Conservation (phyloP, 2,113 vertebrate genomes). For the Rousettus leschenaultii region DNA sequence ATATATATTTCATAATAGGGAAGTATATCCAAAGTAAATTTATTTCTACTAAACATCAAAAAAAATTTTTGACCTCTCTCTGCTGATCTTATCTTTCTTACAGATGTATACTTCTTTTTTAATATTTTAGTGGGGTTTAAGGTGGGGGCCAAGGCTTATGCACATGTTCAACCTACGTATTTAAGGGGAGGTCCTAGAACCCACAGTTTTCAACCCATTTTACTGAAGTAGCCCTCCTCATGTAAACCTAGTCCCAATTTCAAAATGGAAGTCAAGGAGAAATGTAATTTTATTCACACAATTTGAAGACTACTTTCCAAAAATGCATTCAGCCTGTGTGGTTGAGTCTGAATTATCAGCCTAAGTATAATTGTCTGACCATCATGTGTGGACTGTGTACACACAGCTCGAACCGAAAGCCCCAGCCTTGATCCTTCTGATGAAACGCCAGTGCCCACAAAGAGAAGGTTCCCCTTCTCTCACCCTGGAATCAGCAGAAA, state of each 20-base stretch:
- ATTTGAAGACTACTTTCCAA: constrained; percentile 25
- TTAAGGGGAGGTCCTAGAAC: background rate
- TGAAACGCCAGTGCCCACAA: background rate
- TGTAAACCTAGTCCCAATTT: background rate
- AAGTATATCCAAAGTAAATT: background rate
- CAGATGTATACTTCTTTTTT: background rate
- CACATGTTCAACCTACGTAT: background rate
- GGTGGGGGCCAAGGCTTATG: background rate
- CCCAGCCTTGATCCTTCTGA: background rate
- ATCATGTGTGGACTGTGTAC: background rate
- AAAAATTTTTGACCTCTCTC: background rate
- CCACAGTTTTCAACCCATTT: background rate
- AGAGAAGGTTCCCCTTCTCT: constrained; percentile 16
- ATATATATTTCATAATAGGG: background rate
- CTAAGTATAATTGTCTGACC: background rate
- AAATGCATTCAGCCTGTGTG: background rate
- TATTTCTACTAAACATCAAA: background rate
- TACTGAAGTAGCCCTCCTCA: background rate
- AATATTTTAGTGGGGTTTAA: background rate
- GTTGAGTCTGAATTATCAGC: background rate
- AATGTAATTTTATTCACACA: background rate
- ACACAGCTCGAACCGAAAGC: background rate
- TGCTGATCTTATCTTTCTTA: background rate
- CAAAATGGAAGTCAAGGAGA: background rate
- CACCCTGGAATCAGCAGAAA: constrained; percentile 48